Evolutionary conservation across 2,888 invertebrate species (phyloP).

Genomic region (Actias luna): DNA sequence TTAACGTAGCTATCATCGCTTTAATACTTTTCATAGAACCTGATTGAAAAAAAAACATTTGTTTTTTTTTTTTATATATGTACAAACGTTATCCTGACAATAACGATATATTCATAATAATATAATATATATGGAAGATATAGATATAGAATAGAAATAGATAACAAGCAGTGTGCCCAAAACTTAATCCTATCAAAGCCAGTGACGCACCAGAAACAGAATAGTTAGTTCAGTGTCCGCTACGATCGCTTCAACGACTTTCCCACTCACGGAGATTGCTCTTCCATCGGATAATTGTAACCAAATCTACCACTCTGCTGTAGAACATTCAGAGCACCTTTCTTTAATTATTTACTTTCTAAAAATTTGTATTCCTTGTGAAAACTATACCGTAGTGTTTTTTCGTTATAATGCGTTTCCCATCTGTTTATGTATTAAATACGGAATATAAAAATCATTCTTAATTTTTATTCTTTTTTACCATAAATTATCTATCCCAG

Average conservation of each 20-base stretch:
- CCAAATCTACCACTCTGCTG: conserved; percentile 37
- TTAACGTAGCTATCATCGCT: no score
- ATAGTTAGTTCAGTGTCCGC: conserved; percentile 49
- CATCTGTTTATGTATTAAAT: no score
- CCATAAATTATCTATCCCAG: no score
- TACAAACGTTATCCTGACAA: no score
- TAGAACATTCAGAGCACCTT: conserved; percentile 24
- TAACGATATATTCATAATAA: no score
- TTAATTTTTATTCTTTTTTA: no score
- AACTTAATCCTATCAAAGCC: conserved; percentile 23
- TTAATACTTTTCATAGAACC: no score
- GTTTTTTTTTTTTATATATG: no score
- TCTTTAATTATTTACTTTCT: conserved; percentile 23
- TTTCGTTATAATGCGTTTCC: neutral
- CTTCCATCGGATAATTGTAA: conserved; percentile 45
- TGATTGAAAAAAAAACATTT: no score
- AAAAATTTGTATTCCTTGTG: neutral
- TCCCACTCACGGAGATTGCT: conserved; percentile 64
- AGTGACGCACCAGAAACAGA: conserved; percentile 47
- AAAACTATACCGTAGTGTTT: neutral
- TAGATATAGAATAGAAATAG: no score
- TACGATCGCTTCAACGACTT: conserved; percentile 51
- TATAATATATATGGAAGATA: no score
- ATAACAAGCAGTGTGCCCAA: conserved; percentile 13
- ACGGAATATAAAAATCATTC: no score